Conservation (phyloP, 2,113 vertebrate species). For the Theristicus caerulescens region DNA sequence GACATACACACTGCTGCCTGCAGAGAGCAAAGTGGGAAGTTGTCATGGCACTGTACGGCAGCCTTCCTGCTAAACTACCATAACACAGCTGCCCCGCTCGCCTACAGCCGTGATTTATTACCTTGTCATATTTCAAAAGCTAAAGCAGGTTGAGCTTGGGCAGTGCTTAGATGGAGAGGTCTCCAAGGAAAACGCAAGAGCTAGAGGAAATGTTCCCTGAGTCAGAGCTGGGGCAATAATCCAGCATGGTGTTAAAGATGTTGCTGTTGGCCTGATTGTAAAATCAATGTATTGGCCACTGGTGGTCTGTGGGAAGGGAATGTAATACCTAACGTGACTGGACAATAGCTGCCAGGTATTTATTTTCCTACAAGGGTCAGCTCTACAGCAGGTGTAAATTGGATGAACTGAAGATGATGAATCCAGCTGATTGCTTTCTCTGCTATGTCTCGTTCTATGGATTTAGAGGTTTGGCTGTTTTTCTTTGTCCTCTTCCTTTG, state of each 20-base stretch:
- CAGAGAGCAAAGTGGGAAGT: not conserved
- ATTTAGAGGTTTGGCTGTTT: not conserved
- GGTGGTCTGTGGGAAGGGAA: not conserved
- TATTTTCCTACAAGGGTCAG: not conserved
- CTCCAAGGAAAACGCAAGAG: conserved; percentile 27
- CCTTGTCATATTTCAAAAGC: conserved; percentile 16
- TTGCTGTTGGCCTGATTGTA: conserved; percentile 30
- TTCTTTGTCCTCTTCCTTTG: not conserved
- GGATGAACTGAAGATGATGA: not conserved
- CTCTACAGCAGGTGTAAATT: not conserved
- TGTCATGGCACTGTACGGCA: not conserved
- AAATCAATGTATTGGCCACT: conserved; percentile 10
- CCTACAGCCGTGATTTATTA: conserved; percentile 2
- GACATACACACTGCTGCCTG: not conserved
- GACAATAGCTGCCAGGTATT: not conserved
- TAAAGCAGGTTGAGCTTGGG: conserved; percentile 16
- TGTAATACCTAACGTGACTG: not conserved
- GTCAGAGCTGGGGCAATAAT: not conserved
- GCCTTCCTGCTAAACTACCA: not conserved
- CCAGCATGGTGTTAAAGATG: not conserved
- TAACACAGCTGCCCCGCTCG: not conserved
- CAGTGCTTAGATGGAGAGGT: not conserved
- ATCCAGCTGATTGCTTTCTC: not conserved
- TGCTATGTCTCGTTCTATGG: not conserved
- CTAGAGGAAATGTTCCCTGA: not conserved